Evolutionary conservation across 2,113 vertebrate genomes (phyloP).

Genomic region (Galbula dea): DNA sequence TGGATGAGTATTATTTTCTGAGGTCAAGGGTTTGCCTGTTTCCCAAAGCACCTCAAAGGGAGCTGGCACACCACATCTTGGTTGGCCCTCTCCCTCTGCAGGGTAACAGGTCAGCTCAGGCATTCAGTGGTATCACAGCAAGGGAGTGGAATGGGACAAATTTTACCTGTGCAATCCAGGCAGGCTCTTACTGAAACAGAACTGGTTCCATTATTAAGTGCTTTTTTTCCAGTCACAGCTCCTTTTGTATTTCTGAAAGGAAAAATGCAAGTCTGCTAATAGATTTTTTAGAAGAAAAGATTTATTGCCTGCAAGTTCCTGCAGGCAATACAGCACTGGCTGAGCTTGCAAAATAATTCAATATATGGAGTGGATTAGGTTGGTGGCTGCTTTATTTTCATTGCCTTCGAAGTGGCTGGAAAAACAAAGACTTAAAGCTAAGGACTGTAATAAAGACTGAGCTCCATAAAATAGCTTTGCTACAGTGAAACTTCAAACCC

Average conservation of each 20-base stretch:
- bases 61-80: rapidly evolving
- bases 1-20: neutral
- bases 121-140: rapidly evolving
- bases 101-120: neutral
- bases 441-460: neutral
- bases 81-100: rapidly evolving
- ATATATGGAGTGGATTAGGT: neutral
- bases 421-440: neutral
- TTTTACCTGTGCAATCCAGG: neutral
- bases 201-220: neutral
- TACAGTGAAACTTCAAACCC: neutral
- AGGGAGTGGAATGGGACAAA: neutral
- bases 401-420: neutral
- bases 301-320: neutral
- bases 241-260: neutral
- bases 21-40: neutral
- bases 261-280: neutral
- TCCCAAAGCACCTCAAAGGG: neutral
- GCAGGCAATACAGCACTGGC: neutral
- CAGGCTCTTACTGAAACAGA: neutral
- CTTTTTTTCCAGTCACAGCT: neutral
- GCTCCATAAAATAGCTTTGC: neutral
- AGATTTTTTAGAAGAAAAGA: neutral
- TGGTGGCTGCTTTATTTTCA: neutral
- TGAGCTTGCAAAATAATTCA: slow-evolving; percentile 11